These are phyloP conservation scores for Lymantria dispar DNA, from an alignment of 2,888 invertebrate genomes.

Conservation along the genomic window DNA sequence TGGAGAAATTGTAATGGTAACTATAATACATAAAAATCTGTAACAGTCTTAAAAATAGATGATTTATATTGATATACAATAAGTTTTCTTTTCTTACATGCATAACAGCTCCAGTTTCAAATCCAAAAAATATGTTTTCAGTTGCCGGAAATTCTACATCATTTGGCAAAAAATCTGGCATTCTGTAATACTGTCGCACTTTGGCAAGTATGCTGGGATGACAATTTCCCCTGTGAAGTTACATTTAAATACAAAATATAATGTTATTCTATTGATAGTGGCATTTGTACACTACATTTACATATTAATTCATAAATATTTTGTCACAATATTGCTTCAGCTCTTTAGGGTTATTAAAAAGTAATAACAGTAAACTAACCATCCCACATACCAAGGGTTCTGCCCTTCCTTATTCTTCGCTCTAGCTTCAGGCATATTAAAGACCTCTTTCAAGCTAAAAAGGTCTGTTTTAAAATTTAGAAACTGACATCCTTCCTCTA, in stretches of 20 bases:
- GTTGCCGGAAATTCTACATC: conserved; percentile 94
- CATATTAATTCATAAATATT: neutral
- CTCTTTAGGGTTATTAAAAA: neutral
- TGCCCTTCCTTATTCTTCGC: conserved; percentile 83
- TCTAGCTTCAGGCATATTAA: conserved; percentile 87
- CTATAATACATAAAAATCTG: neutral
- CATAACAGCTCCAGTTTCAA: conserved; percentile 94
- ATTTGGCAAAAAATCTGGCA: conserved; percentile 92
- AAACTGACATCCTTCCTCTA: conserved; percentile 93
- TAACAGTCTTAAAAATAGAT: neutral
- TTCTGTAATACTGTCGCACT: conserved; percentile 88
- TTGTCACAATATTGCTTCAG: neutral
- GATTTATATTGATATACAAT: neutral
- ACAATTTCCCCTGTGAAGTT: conserved; percentile 88
- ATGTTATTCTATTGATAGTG: neutral
- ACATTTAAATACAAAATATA: neutral
- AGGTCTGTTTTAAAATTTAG: conserved; percentile 93
- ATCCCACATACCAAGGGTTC: conserved; percentile 94
- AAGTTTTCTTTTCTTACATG: conserved; percentile 83
- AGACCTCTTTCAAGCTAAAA: conserved; percentile 88
- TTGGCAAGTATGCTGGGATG: conserved; percentile 89
- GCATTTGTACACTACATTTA: neutral
- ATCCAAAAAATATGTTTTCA: conserved; percentile 96
- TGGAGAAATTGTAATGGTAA: neutral
- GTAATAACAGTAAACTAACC: conserved; percentile 80